Evolutionary conservation across 2,888 invertebrate genomes (phyloP), one percentile per base, ranked within the genome.

Genomic region (Drosophila macrospina): DNA sequence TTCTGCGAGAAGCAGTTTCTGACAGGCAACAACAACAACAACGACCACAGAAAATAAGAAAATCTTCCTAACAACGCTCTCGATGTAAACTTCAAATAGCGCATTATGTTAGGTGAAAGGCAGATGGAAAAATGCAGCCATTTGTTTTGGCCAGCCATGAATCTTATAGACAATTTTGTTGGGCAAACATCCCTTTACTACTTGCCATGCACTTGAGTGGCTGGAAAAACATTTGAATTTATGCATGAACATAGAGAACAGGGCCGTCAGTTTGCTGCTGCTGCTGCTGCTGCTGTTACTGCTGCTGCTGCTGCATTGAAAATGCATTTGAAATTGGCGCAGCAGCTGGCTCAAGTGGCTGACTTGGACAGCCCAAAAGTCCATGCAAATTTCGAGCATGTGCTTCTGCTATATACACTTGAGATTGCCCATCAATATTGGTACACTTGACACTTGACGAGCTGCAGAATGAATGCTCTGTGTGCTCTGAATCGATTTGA

Each of bases 341-440:
- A 50, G 30, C 20, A 36, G 70, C 61, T 7, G 28, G 65, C 63
- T 69, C 65, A 51, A 68, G 66, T 50, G 68, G 20, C 61, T 32
- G 54, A 62, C 66, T 42, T 15, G 51, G 47, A 32, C 39, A 39
- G 50, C 37, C 32, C 26, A 16, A 48, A 48, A 28, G 63, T 54
- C 47, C 64, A 87, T 80, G 84, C 78, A 87, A 87, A 88, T 89
- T 76, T 89, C 76, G 77, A 70, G 73, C 65, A 72, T 78, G 75
- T 66, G 86, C 76, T 66, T 69, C 50, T 36, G 16, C 37, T 51
- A 11, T 51, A 11, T 15, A 41, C 54, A 36, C 74, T 69, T 44
- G 62, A 79, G 88, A 79, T 74, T 68, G 74, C 76, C 62, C 83
- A 86, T 88, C 88, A 77, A 88, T 79, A 79, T 86, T 72, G 83